These are phyloP conservation scores for Procambarus clarkii DNA, from an alignment of 1,140 invertebrate genomes.

Conservation along the genomic window DNA sequence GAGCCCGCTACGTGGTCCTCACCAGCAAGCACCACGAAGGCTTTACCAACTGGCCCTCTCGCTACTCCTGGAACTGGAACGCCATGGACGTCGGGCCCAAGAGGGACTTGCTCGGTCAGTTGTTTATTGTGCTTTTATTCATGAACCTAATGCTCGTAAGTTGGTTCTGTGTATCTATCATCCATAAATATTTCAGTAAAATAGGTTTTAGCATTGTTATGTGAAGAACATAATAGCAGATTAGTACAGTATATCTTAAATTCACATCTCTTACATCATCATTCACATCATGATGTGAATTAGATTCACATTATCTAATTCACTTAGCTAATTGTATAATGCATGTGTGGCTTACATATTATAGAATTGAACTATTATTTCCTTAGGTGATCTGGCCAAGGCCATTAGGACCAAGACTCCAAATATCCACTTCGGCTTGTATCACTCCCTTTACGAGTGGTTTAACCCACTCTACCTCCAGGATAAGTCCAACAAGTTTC, in stretches of 20 bases:
- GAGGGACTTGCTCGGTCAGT: slow-evolving; percentile 76
- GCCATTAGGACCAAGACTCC: slow-evolving; percentile 46
- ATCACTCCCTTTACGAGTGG: slow-evolving; percentile 95
- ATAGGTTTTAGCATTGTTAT: too few relatives aligned
- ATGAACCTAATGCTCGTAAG: too few relatives aligned
- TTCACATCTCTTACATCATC: too few relatives aligned
- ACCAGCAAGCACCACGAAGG: slow-evolving; percentile 80
- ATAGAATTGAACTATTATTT: neutral
- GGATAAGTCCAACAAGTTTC: slow-evolving; percentile 84
- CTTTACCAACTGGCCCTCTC: slow-evolving; percentile 78
- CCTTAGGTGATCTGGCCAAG: slow-evolving; percentile 53
- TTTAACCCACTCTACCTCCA: slow-evolving; percentile 90
- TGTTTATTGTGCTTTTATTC: neutral
- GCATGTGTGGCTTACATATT: too few relatives aligned
- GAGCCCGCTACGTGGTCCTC: slow-evolving; percentile 77
- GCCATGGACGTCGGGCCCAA: slow-evolving; percentile 77
- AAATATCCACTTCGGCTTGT: slow-evolving; percentile 86
- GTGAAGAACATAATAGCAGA: too few relatives aligned
- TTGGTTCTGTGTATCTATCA: too few relatives aligned
- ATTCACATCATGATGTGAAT: too few relatives aligned
- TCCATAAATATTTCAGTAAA: too few relatives aligned
- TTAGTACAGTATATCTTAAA: too few relatives aligned
- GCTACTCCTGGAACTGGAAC: slow-evolving; percentile 78
- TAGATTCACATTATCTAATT: too few relatives aligned
- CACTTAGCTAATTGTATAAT: too few relatives aligned